Evolutionary conservation across 2,113 vertebrate genomes (phyloP).

Genomic region (Ophthalmolycus amberensis): DNA sequence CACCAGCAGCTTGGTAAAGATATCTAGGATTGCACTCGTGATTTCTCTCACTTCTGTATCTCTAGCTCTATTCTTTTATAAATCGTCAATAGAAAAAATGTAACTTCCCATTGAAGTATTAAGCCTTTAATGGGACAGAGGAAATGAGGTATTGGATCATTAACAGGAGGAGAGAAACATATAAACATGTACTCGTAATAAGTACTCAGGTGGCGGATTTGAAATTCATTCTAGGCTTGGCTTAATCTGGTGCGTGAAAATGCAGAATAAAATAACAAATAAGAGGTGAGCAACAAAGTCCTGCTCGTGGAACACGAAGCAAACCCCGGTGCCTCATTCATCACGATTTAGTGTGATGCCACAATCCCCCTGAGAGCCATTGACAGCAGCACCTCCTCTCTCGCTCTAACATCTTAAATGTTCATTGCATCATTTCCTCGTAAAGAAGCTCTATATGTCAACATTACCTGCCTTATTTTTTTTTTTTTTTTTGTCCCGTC

Average conservation of each 20-base stretch:
- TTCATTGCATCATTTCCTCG: conserved; percentile 50
- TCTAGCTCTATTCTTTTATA: not conserved
- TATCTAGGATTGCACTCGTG: not conserved
- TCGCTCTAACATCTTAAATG: conserved; percentile 22
- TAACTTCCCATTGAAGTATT: conserved; percentile 3
- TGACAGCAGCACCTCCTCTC: conserved; percentile 47
- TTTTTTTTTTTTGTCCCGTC: not conserved
- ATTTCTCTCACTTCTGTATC: conserved; percentile 3
- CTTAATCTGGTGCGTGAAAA: conserved; percentile 25
- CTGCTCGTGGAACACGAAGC: conserved; percentile 33
- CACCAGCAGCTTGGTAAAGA: conserved; percentile 82
- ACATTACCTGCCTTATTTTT: not conserved
- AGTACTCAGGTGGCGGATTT: conserved; percentile 25
- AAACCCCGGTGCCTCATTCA: conserved; percentile 22
- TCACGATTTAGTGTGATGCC: conserved; percentile 44
- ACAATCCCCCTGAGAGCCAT: conserved; percentile 40
- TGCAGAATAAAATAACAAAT: conserved; percentile 53
- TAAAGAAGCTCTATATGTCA: conserved; percentile 39
- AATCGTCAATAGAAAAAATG: not conserved
- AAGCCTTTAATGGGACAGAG: not conserved
- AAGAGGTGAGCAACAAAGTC: conserved; percentile 27
- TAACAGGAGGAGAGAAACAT: conserved; percentile 10
- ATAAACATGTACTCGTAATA: not conserved
- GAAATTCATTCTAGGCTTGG: conserved; percentile 5
- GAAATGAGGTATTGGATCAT: conserved; percentile 7